Conservation (phyloP, 2,113 vertebrate species). For the Pterophyllum scalare region DNA sequence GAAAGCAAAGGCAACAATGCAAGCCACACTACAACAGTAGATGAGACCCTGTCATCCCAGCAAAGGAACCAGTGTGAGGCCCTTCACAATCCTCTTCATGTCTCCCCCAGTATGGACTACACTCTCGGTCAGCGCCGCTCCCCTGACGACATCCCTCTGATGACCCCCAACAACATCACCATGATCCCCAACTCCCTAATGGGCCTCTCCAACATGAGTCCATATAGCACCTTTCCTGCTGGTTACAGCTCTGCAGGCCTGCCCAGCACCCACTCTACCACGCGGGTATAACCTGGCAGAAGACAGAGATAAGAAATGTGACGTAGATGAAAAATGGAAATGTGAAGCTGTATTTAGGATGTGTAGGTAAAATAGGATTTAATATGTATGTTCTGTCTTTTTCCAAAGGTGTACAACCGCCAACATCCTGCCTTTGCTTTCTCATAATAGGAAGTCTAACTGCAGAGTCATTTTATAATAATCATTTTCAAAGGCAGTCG, state of each 20-base stretch:
- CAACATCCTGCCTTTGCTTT: slow-evolving; percentile 73
- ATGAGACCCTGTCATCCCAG: slow-evolving; percentile 89
- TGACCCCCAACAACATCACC: slow-evolving; percentile 93
- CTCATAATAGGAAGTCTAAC: slow-evolving; percentile 71
- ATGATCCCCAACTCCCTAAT: slow-evolving; percentile 98
- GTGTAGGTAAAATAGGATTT: slow-evolving; percentile 73
- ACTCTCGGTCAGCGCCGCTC: slow-evolving; percentile 93
- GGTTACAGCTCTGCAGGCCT: slow-evolving; percentile 95
- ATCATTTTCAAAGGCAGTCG: slow-evolving; percentile 67
- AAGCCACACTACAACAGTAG: slow-evolving; percentile 81
- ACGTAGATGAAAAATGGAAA: slow-evolving; percentile 49
- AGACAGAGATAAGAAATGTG: slow-evolving; percentile 15
- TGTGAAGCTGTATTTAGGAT: slow-evolving; percentile 72
- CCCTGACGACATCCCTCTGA: slow-evolving; percentile 96
- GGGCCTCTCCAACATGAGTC: slow-evolving; percentile 95
- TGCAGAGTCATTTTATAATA: slow-evolving; percentile 78
- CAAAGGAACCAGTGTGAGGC: slow-evolving; percentile 91
- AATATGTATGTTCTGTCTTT: slow-evolving; percentile 72
- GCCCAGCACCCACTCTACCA: slow-evolving; percentile 98
- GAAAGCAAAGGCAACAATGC: slow-evolving; percentile 85
- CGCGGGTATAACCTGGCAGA: slow-evolving; percentile 89
- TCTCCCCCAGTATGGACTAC: slow-evolving; percentile 91
- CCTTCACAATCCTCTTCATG: slow-evolving; percentile 86
- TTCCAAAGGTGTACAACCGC: slow-evolving; percentile 65
- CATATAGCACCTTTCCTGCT: slow-evolving; percentile 95